Evolutionary conservation across 2,888 invertebrate species (phyloP).

Genomic region (Drosophila acutilabella): DNA sequence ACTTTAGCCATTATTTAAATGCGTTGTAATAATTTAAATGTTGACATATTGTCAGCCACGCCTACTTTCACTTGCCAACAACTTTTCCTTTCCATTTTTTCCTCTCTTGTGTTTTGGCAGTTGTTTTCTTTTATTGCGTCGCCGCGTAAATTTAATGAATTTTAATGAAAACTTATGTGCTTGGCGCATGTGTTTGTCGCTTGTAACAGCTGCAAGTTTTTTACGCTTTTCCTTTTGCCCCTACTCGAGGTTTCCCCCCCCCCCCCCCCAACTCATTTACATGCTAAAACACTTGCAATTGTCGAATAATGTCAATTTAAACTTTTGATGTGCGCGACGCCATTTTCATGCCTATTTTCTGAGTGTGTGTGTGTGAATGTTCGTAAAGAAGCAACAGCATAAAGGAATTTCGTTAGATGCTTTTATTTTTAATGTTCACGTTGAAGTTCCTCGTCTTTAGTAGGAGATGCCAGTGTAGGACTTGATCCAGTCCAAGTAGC

Average conservation of each 20-base stretch:
- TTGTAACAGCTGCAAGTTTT: slow-evolving; percentile 43
- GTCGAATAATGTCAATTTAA: slow-evolving; percentile 65
- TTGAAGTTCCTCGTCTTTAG: slow-evolving; percentile 43
- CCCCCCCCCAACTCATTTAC: slow-evolving; percentile 12
- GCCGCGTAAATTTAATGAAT: slow-evolving; percentile 72
- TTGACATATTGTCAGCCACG: slow-evolving; percentile 70
- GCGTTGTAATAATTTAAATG: slow-evolving; percentile 72
- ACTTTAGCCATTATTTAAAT: slow-evolving; percentile 71
- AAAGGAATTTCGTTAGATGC: slow-evolving; percentile 26
- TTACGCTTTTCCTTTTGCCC: not conserved
- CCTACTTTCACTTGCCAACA: slow-evolving; percentile 43
- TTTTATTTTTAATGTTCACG: slow-evolving; percentile 30
- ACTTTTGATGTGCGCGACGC: slow-evolving; percentile 52
- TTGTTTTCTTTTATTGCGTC: slow-evolving; percentile 53
- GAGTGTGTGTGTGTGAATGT: not conserved
- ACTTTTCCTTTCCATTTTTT: slow-evolving; percentile 22
- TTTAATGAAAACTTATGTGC: slow-evolving; percentile 72
- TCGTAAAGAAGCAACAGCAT: not conserved
- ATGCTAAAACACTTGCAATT: slow-evolving; percentile 54
- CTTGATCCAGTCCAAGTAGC: slow-evolving; percentile 74
- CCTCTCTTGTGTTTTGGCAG: too few species aligned
- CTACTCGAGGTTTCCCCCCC: not conserved
- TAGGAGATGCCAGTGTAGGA: slow-evolving; percentile 44
- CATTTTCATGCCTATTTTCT: slow-evolving; percentile 50
- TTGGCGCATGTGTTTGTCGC: slow-evolving; percentile 26